Evolutionary conservation across 1,140 invertebrate species (phyloP), one percentile per base, ranked within the genome.

Genomic region (Eubasilissa regina): DNA sequence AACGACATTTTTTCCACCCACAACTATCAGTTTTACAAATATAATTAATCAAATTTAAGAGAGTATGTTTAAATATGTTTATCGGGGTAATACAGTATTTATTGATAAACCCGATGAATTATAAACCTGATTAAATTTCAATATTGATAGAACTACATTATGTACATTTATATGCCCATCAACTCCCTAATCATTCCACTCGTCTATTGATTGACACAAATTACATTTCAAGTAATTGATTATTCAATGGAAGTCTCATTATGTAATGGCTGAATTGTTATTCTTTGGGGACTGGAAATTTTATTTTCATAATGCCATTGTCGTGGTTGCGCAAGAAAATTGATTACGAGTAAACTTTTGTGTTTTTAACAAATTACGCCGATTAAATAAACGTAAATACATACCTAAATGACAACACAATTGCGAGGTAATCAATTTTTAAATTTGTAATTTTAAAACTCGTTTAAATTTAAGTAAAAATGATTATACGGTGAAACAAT

Each of bases 151-250:
- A 25, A 25, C 17, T 47, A 43, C 66, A 70, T 48, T 47, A 47
- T 17, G 15, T 70, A n/a, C 47, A n/a, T 47, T 48, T 47, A 15
- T 35, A 48, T 44, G 53, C 53, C 73, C 75, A 62, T 47, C 43
- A 13, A 64, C 53, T 66, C 56, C 21, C 17, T 45, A 76, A 64
- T 76, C 56, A 76, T 76, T 76, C 11, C 43, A 44, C 12, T 35
- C 35, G 43, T 12, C 47, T 76, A 76, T 76, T 76, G 75, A 76
- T 76, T 76, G 75, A 76, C 75, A 76, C 55, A 62, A 62, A 64
- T 64, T 55, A 48, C 58, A 64, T 62, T 62, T 62, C 56, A 47
- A 44, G 19, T 76, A 76, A 76, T 76, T 64, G 75, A 76, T 55
- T 76, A 76, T 76, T 76, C 21, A 64, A 44, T 64, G 43, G 35